phyloP scores from a whole-genome alignment of 2,797 vertebrate species.

The Microctenopoma lineatum region DNA sequence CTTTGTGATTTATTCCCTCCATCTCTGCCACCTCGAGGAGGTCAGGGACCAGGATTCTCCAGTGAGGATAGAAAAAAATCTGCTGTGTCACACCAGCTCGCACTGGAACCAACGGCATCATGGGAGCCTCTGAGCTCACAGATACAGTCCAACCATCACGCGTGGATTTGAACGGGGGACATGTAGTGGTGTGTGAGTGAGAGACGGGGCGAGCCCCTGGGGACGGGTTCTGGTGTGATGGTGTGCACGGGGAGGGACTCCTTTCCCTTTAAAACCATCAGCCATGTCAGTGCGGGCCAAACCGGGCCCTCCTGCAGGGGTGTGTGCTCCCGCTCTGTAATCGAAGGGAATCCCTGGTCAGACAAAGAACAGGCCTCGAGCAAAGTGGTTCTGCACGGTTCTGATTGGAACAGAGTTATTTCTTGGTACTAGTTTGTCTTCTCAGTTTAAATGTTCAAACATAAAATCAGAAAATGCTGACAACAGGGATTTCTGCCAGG shows the following conservation, averaged over 20 bases:
- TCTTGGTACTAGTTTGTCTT: not conserved
- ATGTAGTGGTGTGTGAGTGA: conserved; percentile 28
- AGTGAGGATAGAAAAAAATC: conserved; percentile 44
- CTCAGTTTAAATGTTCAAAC: not conserved
- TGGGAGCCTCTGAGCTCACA: conserved; percentile 22
- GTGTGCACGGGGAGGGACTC: conserved; percentile 60
- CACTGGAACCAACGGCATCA: conserved; percentile 39
- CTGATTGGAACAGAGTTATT: too few species aligned
- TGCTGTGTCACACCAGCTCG: conserved; percentile 74
- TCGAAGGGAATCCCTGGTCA: conserved; percentile 73
- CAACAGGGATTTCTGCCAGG: too few species aligned
- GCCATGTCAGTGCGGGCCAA: conserved; percentile 75
- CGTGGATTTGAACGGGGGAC: conserved; percentile 26
- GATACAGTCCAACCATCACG: conserved; percentile 10
- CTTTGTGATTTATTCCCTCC: not conserved
- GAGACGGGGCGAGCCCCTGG: conserved; percentile 3
- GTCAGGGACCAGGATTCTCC: conserved; percentile 45
- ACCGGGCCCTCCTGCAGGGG: conserved; percentile 63
- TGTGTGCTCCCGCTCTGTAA: conserved; percentile 64
- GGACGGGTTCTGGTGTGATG: conserved; percentile 65
- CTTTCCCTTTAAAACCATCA: conserved; percentile 75
- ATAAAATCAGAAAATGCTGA: too few species aligned
- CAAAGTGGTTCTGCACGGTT: too few species aligned
- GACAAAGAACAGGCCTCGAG: conserved; percentile 10
- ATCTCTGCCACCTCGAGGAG: conserved; percentile 34